phyloP scores from a whole-genome alignment of 1,140 invertebrate species.

The Bombus terrestris region DNA sequence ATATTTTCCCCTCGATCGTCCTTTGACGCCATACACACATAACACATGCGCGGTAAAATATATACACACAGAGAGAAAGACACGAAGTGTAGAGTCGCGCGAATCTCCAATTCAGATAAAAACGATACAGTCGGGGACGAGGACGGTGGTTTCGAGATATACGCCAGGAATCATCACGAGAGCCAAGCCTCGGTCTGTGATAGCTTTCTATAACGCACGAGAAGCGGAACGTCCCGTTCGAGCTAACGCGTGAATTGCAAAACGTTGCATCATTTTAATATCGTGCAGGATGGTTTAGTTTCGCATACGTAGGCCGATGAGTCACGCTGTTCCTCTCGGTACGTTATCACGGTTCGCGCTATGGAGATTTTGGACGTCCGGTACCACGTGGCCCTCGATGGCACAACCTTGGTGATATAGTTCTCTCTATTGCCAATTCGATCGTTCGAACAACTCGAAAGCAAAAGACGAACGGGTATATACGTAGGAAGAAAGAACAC shows the following conservation, averaged over 20 bases:
- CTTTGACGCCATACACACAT: conserved; percentile 1
- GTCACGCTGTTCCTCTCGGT: conserved; percentile 41
- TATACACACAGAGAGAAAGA: not conserved
- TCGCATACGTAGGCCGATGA: conserved; percentile 54
- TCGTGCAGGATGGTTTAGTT: conserved; percentile 60
- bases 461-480: not conserved
- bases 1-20: not conserved
- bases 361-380: conserved; percentile 15
- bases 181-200: not conserved
- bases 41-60: not conserved
- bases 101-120: conserved; percentile 43
- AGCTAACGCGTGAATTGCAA: conserved; percentile 39
- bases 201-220: conserved; percentile 4
- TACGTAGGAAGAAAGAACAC: not conserved
- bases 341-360: conserved; percentile 47
- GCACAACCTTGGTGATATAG: not conserved
- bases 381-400: not conserved
- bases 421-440: not conserved
- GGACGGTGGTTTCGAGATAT: not conserved
- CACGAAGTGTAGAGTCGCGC: not conserved
- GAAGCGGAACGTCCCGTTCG: not conserved
- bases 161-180: not conserved
- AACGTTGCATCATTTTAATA: conserved; percentile 52
- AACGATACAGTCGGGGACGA: conserved; percentile 11
- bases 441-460: not conserved